Evolutionary conservation across 1,140 invertebrate species (phyloP), one percentile per base, ranked within the genome.

Genomic region (Drosophila baimaii): DNA sequence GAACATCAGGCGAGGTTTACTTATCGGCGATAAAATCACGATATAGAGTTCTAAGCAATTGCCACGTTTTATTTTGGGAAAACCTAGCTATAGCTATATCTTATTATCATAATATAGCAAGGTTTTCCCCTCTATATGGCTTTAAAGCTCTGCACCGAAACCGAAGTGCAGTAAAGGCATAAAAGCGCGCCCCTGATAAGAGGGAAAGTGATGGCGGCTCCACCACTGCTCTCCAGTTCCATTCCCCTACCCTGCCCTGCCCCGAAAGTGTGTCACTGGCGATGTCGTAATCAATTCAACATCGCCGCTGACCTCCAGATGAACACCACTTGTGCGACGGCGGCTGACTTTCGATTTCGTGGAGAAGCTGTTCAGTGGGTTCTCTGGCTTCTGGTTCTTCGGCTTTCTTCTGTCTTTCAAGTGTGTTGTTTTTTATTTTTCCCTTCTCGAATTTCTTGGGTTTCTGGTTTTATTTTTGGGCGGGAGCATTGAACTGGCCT

Each of bases 311-410:
- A 85, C 81, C 79, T 66, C 35, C 55, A 69, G 52, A 66, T 37
- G 59, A 85, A 79, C 29, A 52, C 70, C 80, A 83, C 80, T 83
- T 83, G 80, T 66, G 31, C 51, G 31, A 33, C 29, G 49, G 29
- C 49, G 35, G 41, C 61, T 10, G 69, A 58, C 81, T 85, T 85
- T 85, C 82, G 79, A 49, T 85, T 85, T 85, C 83, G 47, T 71
- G 25, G 51, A 44, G 71, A 81, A 86, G 82, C 79, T 82, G 81
- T 58, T 79, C 47, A 27, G 49, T 44, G 23, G 55, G 41, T 85
- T 56, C 68, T 31, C 46, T 44, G 39, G 44, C 33, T 69, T 57
- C 35, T 55, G 33, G 61, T 31, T 64, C 58, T 66, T 61, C 35
- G 25, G 25, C 39, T 73, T 51, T 55, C 46, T 51, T 55, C 46